These are phyloP conservation scores for Diorhabda sublineata DNA, from an alignment of 1,140 invertebrate genomes.

Conservation along the genomic window DNA sequence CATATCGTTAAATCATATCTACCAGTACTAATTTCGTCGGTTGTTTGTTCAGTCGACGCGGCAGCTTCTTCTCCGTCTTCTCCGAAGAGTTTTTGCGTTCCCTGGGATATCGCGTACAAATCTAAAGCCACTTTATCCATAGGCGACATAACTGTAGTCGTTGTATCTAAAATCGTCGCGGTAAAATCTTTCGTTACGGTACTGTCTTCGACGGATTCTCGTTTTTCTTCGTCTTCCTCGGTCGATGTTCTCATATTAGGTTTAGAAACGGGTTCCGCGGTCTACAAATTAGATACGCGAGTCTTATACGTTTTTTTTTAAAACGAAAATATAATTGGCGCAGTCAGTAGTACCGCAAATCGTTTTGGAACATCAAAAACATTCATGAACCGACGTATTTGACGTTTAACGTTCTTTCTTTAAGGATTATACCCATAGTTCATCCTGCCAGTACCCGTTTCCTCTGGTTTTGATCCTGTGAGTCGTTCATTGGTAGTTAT, in stretches of 20 bases:
- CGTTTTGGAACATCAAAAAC: neutral
- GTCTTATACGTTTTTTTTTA: constrained; percentile 25
- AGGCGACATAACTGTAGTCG: constrained; percentile 59
- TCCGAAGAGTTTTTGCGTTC: constrained; percentile 68
- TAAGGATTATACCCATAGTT: too few species aligned
- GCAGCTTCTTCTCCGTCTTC: constrained; percentile 43
- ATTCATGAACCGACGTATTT: too few species aligned
- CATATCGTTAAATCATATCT: neutral
- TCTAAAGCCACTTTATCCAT: constrained; percentile 80
- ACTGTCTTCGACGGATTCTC: neutral
- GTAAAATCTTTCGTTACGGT: neutral
- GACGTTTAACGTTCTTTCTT: too few species aligned
- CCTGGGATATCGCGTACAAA: constrained; percentile 69
- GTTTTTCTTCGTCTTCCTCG: constrained; percentile 48
- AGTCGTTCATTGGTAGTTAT: too few species aligned
- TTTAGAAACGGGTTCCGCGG: constrained; percentile 16
- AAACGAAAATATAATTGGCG: neutral
- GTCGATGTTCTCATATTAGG: constrained; percentile 37
- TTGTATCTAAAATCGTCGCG: constrained; percentile 4
- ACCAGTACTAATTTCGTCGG: constrained; percentile 15
- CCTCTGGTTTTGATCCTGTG: too few species aligned
- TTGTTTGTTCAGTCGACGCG: constrained; percentile 20
- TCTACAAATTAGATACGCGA: neutral
- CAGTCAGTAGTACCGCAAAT: neutral
- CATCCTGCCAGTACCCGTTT: too few species aligned